These are phyloP conservation scores for Venusia cambrica DNA, from an alignment of 2,888 invertebrate genomes.

Conservation along the genomic window DNA sequence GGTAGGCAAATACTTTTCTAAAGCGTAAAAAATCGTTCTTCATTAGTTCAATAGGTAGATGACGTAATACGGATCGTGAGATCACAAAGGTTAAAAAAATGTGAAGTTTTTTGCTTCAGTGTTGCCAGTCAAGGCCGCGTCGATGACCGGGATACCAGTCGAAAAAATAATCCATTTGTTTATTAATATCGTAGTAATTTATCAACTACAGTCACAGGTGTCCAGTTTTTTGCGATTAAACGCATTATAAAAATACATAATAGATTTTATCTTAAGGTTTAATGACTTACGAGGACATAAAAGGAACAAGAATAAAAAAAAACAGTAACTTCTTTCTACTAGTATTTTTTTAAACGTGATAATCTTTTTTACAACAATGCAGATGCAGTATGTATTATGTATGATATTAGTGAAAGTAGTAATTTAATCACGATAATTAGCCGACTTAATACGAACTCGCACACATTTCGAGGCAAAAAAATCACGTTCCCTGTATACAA, in stretches of 20 bases:
- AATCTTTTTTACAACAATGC: no score
- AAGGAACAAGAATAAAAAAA: background rate
- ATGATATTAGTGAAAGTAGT: no score
- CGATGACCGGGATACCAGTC: conserved; percentile 54
- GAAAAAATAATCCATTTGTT: conserved; percentile 41
- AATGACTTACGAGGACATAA: conserved; percentile 7
- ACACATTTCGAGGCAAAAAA: no score
- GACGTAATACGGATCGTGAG: conserved; percentile 38
- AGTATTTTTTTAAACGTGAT: no score
- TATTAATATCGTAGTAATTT: conserved; percentile 43
- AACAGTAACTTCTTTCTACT: no score
- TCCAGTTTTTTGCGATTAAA: conserved; percentile 22
- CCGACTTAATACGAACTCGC: no score
- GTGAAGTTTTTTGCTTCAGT: conserved; percentile 51
- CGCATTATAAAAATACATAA: conserved; percentile 13
- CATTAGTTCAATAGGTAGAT: conserved; percentile 12
- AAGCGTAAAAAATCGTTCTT: conserved; percentile 10
- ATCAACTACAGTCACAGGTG: conserved; percentile 33
- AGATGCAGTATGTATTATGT: no score
- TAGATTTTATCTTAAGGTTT: conserved; percentile 6
- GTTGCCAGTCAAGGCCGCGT: conserved; percentile 56
- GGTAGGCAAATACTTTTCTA: no score
- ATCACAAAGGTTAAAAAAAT: no score
- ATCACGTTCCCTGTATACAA: no score
- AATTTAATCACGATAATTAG: no score